Conservation (phyloP, 2,797 vertebrate genomes). For the Glossophaga mutica region DNA sequence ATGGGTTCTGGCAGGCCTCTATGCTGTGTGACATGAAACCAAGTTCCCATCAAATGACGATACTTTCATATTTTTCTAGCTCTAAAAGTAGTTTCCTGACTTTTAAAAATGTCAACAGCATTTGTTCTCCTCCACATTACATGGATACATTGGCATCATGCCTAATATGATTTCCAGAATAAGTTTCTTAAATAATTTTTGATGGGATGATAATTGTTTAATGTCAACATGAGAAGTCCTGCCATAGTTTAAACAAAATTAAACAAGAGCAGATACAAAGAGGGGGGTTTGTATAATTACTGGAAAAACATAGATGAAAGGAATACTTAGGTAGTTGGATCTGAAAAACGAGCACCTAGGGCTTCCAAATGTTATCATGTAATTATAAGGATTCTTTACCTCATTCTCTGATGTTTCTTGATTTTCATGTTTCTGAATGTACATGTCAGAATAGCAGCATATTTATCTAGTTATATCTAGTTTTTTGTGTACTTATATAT, state of each 20-base stretch:
- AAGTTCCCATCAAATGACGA: conserved; percentile 32
- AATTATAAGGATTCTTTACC: not conserved
- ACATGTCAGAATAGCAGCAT: not conserved
- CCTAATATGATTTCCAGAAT: not conserved
- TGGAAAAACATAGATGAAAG: not conserved
- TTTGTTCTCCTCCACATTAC: conserved; percentile 20
- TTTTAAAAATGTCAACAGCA: conserved; percentile 33
- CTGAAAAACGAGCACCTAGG: not conserved
- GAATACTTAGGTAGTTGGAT: not conserved
- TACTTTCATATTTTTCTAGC: conserved; percentile 32
- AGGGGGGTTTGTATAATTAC: not conserved
- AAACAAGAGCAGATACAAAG: conserved; percentile 25
- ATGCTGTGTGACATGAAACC: not conserved
- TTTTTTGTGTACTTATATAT: not conserved
- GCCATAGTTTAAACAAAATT: not conserved
- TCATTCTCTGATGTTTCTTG: not conserved
- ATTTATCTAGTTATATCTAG: not conserved
- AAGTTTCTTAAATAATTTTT: conserved; percentile 44
- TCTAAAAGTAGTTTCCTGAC: conserved; percentile 39
- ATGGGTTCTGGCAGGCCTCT: not conserved
- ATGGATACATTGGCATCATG: not conserved
- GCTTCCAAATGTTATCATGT: not conserved
- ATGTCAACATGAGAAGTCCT: not conserved
- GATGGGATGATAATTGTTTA: conserved; percentile 29
- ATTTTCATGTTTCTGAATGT: not conserved